These are phyloP conservation scores for Drosophila simulans DNA, from an alignment of 1,140 invertebrate species.

Conservation along the genomic window DNA sequence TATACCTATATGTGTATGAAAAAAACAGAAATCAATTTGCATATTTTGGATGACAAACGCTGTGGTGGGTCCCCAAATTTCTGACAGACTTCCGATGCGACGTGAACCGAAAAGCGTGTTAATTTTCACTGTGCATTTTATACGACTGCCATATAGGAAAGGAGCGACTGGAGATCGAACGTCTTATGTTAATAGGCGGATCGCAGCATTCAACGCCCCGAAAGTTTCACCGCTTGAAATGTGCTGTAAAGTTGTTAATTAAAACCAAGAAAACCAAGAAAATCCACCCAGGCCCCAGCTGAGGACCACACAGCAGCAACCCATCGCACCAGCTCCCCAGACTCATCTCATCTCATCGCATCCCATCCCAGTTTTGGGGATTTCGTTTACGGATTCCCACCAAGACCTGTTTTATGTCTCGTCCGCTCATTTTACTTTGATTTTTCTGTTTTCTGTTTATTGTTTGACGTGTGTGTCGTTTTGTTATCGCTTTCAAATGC, in stretches of 20 bases:
- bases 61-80: slow-evolving; percentile 60
- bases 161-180: slow-evolving; percentile 61
- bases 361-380: slow-evolving; percentile 33
- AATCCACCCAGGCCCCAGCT: slow-evolving; percentile 54
- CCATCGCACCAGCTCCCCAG: neutral
- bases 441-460: neutral
- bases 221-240: slow-evolving; percentile 77
- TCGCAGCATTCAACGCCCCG: slow-evolving; percentile 44
- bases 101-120: slow-evolving; percentile 82
- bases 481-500: slow-evolving; percentile 55
- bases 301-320: slow-evolving; percentile 55
- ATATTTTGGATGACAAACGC: slow-evolving; percentile 76
- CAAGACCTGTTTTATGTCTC: slow-evolving; percentile 46
- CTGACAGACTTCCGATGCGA: slow-evolving; percentile 53
- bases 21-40: slow-evolving; percentile 59
- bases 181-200: slow-evolving; percentile 77
- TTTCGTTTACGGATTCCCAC: slow-evolving; percentile 61
- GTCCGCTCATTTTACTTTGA: slow-evolving; percentile 8
- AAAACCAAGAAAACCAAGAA: slow-evolving; percentile 64
- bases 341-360: slow-evolving; percentile 22
- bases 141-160: slow-evolving; percentile 51
- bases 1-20: neutral
- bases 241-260: slow-evolving; percentile 80
- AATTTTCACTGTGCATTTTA: slow-evolving; percentile 81
- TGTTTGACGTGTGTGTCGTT: slow-evolving; percentile 6